Conservation (phyloP, 2,797 vertebrate species). For the Siniperca undulata region DNA sequence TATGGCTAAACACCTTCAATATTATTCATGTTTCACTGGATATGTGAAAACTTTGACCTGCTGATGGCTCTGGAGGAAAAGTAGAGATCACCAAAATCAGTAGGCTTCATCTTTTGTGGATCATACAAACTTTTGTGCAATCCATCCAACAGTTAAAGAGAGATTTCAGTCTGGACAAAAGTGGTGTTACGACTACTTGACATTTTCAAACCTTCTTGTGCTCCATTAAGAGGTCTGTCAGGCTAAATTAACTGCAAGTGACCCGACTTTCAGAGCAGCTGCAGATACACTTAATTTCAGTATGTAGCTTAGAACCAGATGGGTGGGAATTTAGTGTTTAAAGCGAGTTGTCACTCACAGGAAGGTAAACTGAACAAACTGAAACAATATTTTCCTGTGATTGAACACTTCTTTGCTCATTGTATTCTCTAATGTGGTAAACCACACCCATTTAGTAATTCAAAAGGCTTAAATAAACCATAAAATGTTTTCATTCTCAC, state of each 20-base stretch:
- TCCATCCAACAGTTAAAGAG: not conserved
- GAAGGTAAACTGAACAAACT: conserved; percentile 49
- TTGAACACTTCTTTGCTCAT: conserved; percentile 51
- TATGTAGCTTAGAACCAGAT: not conserved
- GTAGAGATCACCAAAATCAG: not conserved
- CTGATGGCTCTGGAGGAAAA: not conserved
- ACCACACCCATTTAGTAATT: conserved; percentile 47
- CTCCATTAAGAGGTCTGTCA: not conserved
- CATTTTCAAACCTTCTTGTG: not conserved
- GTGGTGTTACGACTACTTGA: too few species aligned
- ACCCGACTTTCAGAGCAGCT: not conserved
- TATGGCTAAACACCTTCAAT: not conserved
- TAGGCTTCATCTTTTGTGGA: not conserved
- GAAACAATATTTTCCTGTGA: conserved; percentile 59
- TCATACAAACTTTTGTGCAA: not conserved
- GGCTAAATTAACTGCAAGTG: conserved; percentile 2
- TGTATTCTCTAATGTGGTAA: conserved; percentile 45
- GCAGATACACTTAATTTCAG: not conserved
- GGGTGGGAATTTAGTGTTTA: conserved; percentile 31
- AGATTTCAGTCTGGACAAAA: not conserved
- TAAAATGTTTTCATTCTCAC: not conserved
- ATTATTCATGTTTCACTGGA: not conserved
- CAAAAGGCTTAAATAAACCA: conserved; percentile 29
- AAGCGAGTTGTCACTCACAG: conserved; percentile 53
- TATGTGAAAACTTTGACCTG: too few species aligned